Evolutionary conservation across 2,888 invertebrate species (phyloP).

Genomic region (Chalcosyrphus nemorum): DNA sequence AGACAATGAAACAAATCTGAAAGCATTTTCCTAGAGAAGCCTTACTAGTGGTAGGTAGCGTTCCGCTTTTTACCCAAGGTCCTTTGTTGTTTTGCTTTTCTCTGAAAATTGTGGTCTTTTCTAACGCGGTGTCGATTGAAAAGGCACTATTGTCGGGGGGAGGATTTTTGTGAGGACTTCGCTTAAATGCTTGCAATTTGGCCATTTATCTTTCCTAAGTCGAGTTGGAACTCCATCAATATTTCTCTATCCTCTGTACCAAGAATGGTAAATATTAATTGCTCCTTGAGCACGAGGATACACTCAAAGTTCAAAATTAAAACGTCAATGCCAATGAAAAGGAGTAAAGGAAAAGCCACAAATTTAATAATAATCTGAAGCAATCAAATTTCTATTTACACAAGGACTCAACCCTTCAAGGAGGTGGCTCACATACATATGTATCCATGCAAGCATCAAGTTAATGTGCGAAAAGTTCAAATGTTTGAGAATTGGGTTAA

Average conservation of each 20-base stretch:
- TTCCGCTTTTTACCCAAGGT: constrained; percentile 1
- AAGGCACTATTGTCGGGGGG: constrained; percentile 1
- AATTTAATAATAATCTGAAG: constrained; percentile 63
- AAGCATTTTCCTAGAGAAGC: constrained; percentile 17
- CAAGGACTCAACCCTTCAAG: constrained; percentile 25
- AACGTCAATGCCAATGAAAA: neutral
- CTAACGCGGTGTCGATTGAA: constrained; percentile 17
- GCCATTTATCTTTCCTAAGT: constrained; percentile 8
- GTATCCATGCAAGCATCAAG: too few species aligned
- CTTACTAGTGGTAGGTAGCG: neutral
- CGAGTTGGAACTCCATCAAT: too few species aligned
- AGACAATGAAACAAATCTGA: constrained; percentile 46
- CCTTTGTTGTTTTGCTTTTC: neutral
- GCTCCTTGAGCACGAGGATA: neutral
- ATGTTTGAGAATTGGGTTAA: constrained; percentile 14
- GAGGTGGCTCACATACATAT: constrained; percentile 5
- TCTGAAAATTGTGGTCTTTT: neutral
- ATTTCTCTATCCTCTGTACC: too few species aligned
- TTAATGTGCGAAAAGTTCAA: constrained; percentile 55
- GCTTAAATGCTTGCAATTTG: neutral
- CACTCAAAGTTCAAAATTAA: neutral
- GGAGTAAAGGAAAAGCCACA: constrained; percentile 13
- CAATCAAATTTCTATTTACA: constrained; percentile 62
- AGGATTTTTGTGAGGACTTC: neutral
- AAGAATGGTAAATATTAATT: neutral